A percentile compares a stretch with the other conserved stretches of the same genome.
Evolutionary conservation across 2,888 invertebrate genomes (phyloP).

Genomic region (Temnothorax unifasciatus): DNA sequence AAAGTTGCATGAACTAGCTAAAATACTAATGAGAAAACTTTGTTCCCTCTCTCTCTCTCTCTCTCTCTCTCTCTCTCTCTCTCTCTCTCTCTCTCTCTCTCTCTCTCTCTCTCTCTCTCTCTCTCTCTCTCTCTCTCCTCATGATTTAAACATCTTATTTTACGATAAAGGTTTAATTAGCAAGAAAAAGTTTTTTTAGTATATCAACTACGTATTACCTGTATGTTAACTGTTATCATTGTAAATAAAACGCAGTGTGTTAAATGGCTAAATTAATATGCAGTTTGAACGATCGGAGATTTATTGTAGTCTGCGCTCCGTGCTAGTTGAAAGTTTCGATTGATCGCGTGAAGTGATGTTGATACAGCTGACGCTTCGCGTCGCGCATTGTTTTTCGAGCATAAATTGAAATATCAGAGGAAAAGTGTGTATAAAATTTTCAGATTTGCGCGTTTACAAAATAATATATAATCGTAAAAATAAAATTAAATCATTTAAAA

Average conservation of each 20-base stretch:
- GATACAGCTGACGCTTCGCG: constrained; percentile 49
- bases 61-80: not conserved
- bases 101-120: not conserved
- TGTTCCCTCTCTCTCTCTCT: not conserved
- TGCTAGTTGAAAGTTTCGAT: constrained; percentile 48
- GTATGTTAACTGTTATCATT: constrained; percentile 15
- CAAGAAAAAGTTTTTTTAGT: constrained; percentile 16
- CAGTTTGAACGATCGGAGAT: constrained; percentile 37
- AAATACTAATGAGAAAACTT: constrained; percentile 41
- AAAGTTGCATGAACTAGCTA: constrained; percentile 61
- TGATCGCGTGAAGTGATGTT: constrained; percentile 52
- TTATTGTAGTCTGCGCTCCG: constrained; percentile 25
- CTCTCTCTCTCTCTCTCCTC: not conserved
- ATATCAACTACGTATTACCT: not conserved
- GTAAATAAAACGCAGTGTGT: constrained; percentile 31
- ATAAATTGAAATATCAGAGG: constrained; percentile 41
- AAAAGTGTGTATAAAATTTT: constrained; percentile 29
- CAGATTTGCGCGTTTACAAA: constrained; percentile 8
- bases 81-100: not conserved
- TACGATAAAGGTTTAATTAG: constrained; percentile 8
- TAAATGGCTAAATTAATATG: constrained; percentile 41
- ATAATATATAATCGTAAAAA: not conserved
- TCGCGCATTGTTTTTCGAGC: constrained; percentile 47
- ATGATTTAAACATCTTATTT: constrained; percentile 42
- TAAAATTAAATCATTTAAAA: not conserved